Conservation (phyloP, 2,113 vertebrate genomes). For the Rutilus rutilus region DNA sequence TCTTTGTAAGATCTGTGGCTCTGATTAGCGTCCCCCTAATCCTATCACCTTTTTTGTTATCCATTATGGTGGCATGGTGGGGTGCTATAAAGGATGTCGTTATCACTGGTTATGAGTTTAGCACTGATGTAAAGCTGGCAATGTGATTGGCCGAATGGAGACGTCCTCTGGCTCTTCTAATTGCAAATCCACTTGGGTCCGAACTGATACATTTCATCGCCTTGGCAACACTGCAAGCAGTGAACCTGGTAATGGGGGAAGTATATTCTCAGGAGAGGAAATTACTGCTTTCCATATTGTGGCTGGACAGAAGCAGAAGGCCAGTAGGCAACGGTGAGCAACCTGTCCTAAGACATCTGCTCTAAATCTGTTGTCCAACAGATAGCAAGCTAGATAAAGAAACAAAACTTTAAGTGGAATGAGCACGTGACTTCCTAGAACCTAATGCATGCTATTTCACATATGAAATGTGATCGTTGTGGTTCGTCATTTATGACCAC, state of each 20-base stretch:
- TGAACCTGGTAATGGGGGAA: constrained; percentile 46
- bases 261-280: constrained; percentile 39
- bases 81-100: constrained; percentile 61
- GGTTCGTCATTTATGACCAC: neutral
- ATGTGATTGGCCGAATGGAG: constrained; percentile 35
- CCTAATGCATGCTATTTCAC: neutral
- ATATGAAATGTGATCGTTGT: neutral
- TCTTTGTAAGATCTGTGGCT: constrained; percentile 73
- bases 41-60: constrained; percentile 71
- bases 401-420: neutral
- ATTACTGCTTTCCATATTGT: constrained; percentile 25
- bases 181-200: constrained; percentile 64
- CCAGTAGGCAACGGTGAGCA: neutral
- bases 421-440: neutral
- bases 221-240: constrained; percentile 46
- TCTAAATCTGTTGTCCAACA: neutral
- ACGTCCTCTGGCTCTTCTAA: constrained; percentile 65
- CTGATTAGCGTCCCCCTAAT: constrained; percentile 74
- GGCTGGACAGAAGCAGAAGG: constrained; percentile 25
- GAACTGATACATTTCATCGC: constrained; percentile 53
- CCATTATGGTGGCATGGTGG: constrained; percentile 65
- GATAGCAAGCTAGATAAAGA: neutral
- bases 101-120: constrained; percentile 70
- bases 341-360: constrained; percentile 14
- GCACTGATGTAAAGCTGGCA: constrained; percentile 58